Base-by-base conservation (phyloP, 2,888 invertebrate species). In the Plebejus melissa region DNA sequence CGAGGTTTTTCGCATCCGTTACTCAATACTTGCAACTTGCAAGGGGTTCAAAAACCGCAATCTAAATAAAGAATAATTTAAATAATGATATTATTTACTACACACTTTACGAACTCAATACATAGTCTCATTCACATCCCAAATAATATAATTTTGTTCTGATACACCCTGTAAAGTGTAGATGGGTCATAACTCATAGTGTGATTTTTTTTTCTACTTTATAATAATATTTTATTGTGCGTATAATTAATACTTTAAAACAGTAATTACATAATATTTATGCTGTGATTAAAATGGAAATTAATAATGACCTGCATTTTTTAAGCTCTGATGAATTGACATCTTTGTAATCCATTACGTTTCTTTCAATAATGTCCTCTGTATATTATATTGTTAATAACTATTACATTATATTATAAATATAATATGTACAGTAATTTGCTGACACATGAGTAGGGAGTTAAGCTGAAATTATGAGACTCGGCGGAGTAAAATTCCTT, bases 381-480 rank as follows among this genome's bases (percentile, higher is more conserved):
- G 60, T 60, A 28, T 22, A 58, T 58, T 22, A 58, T 22, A 60
- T 11, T 28, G 60, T 60, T 60, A 60, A 60, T 22, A n/a, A 58
- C 6, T 22, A 60, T 22, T 11, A 22, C 9, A 28, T 60, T 60
- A 58, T n/a, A 60, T 28, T 60, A 60, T 60, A 11, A 22, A 57
- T 57, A 57, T 57, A 57, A n/a, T 57, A 60, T 60, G 4, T 28
- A 60, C 60, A 60, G 71, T 32, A 54, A 32, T 54, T 54, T 72
- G 72, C 72, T 28, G 11, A 32, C 32, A 32, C 72, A 13, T 16
- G 16, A 72, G 72, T 85, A 83, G 83, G 83, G 81, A 83, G 82
- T 83, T 83, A 80, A 82, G 81, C 81, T 83, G 81, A 85, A 87
- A 88, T 88, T 87, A 89, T 87, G 82, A 86, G 83, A 86, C 84